A percentile compares a stretch with the other conserved stretches of the same genome.
Evolutionary conservation across 2,797 vertebrate genomes (phyloP).

Genomic region (Jordanella pulchra): DNA sequence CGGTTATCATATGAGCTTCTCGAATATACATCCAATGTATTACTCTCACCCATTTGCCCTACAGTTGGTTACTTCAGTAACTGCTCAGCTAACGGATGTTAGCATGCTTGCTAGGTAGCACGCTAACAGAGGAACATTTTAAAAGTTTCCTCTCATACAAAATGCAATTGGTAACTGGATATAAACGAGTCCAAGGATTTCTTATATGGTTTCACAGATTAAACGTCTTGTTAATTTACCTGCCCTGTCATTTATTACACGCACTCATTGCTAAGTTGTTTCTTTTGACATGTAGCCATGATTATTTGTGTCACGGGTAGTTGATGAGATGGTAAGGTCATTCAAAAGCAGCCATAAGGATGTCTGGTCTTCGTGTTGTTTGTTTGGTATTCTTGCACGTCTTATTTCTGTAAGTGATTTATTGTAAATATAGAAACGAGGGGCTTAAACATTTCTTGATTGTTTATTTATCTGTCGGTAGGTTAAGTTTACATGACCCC

Average conservation of each 20-base stretch:
- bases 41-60: neutral
- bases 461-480: neutral
- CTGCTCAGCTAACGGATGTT: constrained; percentile 21
- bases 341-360: constrained; percentile 18
- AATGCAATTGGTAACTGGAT: constrained; percentile 19
- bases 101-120: constrained; percentile 65
- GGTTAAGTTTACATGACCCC: neutral
- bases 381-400: no score
- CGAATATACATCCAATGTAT: neutral
- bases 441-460: neutral
- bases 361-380: no score
- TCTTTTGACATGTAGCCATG: constrained; percentile 1
- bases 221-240: neutral
- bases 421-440: neutral
- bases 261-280: neutral
- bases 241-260: neutral
- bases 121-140: constrained; percentile 36
- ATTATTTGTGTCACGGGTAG: constrained; percentile 13
- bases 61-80: neutral
- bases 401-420: no score
- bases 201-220: neutral
- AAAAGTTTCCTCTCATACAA: constrained; percentile 52
- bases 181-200: neutral
- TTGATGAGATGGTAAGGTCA: constrained; percentile 50
- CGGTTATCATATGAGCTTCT: neutral